Base-by-base conservation (phyloP, 2,888 invertebrate genomes). In the Melanotus villosus region DNA sequence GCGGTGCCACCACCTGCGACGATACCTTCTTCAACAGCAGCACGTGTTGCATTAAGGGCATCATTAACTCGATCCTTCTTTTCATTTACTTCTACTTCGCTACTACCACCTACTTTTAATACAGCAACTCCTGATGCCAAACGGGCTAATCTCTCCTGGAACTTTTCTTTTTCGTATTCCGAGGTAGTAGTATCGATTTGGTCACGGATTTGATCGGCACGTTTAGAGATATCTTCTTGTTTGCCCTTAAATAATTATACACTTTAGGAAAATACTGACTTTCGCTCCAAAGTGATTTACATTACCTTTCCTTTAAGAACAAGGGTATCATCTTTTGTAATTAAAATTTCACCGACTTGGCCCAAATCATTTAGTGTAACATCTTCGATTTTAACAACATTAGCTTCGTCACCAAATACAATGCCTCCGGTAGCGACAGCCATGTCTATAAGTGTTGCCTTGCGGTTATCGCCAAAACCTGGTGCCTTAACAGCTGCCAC, bases 11-110 rank as follows among this genome's bases (percentile, higher is more conserved):
- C 87, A 30, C 87, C 87, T 45, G 87, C 82, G 14, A 87, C 86
- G 67, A 87, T 85, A 57, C 87, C 87, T 78, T 87, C 87, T 77
- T 86, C 87, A 47, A 87, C 84, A 54, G 87, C 87, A 34, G 87
- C 87, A 41, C 85, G 78, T 0, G 87, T 87, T 0, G 87, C 86
- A 75, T 85, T 84, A 68, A 87, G 75, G 2, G 87, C 87, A 76
- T 87, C 87, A 66, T 85, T 86, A 2, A 87, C 86, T 32, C 87
- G 80, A 69, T 85, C 85, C 75, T 87, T 87, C 75, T 85, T 85
- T 74, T 87, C 87, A 72, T 86, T 86, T 14, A 87, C 83, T 77
- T 87, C 87, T 10, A 86, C 85, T 77, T 87, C 87, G 72, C 85
- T 86, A 72, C 85, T 84, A 5, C 84, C 87, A 50, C 87, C 87